phyloP scores from a whole-genome alignment of 2,797 vertebrate genomes.

The Spea hammondii region DNA sequence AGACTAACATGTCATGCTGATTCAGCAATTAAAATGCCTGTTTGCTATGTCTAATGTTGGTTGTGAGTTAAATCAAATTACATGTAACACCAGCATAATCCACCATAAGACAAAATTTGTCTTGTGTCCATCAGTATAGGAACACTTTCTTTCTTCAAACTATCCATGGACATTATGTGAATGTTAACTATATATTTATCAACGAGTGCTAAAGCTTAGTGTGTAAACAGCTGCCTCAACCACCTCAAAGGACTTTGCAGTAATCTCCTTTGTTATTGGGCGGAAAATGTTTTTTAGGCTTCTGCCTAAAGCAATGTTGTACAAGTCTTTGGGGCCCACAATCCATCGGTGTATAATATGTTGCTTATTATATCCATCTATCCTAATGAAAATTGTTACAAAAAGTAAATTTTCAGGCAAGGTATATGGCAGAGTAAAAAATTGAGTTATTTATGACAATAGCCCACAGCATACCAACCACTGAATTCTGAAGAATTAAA shows the following conservation, averaged over 20 bases:
- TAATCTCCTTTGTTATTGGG: neutral
- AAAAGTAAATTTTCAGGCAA: conserved; percentile 4
- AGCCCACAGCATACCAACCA: conserved; percentile 2
- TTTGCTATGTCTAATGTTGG: too few relatives aligned
- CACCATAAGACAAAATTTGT: too few relatives aligned
- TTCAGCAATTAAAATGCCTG: too few relatives aligned
- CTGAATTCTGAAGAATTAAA: conserved; percentile 1
- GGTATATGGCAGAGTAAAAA: neutral
- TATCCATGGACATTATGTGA: too few relatives aligned
- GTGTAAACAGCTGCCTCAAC: neutral
- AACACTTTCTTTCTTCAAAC: too few relatives aligned
- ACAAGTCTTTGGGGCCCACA: neutral
- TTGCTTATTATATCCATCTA: conserved; percentile 5
- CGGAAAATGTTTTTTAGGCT: neutral
- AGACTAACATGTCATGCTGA: too few relatives aligned
- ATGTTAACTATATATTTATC: neutral
- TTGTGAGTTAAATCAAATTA: too few relatives aligned
- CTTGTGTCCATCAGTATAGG: too few relatives aligned
- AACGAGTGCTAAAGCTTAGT: neutral
- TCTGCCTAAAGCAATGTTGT: too few relatives aligned
- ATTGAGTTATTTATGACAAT: conserved; percentile 13
- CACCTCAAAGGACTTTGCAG: neutral
- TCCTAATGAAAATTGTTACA: conserved; percentile 3
- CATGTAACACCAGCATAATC: too few relatives aligned
- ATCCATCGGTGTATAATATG: conserved; percentile 17